Evolutionary conservation across 2,113 vertebrate species (phyloP).

Genomic region (Girardinichthys multiradiatus): DNA sequence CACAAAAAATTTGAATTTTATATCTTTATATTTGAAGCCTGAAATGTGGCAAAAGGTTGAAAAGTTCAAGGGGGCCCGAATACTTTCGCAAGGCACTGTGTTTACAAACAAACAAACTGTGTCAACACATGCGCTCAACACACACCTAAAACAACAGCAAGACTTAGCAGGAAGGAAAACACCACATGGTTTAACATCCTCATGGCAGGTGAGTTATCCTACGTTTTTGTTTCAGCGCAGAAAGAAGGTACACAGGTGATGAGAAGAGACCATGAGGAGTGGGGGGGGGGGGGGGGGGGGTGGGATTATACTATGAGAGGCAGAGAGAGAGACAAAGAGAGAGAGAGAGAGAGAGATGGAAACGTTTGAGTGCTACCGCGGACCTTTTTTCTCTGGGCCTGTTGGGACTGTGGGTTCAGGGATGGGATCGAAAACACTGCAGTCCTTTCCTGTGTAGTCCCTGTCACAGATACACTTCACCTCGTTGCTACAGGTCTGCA

Average conservation of each 20-base stretch:
- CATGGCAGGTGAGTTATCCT: slow-evolving; percentile 15
- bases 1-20: too few relatives aligned
- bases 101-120: slow-evolving; percentile 18
- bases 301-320: slow-evolving; percentile 18
- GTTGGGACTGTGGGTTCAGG: slow-evolving; percentile 84
- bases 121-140: slow-evolving; percentile 37
- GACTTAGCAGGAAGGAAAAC: slow-evolving; percentile 36
- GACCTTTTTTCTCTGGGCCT: slow-evolving; percentile 90
- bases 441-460: slow-evolving; percentile 96
- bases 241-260: slow-evolving; percentile 47
- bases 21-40: too few relatives aligned
- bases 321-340: slow-evolving; percentile 41
- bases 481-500: slow-evolving; percentile 92
- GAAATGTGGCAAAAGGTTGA: too few relatives aligned
- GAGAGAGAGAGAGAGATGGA: slow-evolving; percentile 19
- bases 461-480: slow-evolving; percentile 94
- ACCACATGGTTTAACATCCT: slow-evolving; percentile 6
- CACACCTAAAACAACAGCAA: slow-evolving; percentile 36
- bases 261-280: slow-evolving; percentile 55
- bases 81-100: too few relatives aligned
- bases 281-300: too few relatives aligned
- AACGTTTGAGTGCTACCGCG: slow-evolving; percentile 30
- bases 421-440: slow-evolving; percentile 91
- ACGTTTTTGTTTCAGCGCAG: slow-evolving; percentile 17
- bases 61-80: too few relatives aligned